phyloP scores from a whole-genome alignment of 1,140 invertebrate species.

The Bombus superbus region DNA sequence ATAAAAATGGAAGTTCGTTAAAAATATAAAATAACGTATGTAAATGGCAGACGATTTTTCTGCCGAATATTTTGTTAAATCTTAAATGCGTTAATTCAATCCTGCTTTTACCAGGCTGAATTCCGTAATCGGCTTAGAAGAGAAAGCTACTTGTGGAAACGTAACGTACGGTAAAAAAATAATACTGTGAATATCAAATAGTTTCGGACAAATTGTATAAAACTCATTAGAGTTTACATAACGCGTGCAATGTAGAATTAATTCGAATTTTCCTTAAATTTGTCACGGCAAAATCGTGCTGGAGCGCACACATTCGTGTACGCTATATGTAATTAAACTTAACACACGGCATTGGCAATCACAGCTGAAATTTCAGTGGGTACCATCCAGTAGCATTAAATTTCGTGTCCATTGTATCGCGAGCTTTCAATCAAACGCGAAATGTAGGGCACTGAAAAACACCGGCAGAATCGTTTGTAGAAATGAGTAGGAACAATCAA shows the following conservation, averaged over 20 bases:
- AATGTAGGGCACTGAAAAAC: conserved; percentile 2
- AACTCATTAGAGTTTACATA: background rate
- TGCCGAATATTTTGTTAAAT: background rate
- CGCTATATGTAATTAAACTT: background rate
- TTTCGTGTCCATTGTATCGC: conserved; percentile 11
- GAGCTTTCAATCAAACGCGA: background rate
- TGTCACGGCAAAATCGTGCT: background rate
- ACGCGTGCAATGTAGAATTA: background rate
- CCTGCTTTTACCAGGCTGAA: background rate
- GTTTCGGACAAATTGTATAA: background rate
- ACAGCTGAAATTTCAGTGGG: background rate
- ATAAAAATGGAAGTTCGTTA: background rate
- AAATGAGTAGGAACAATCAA: background rate
- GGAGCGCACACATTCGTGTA: background rate
- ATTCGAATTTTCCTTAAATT: background rate
- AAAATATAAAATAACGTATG: background rate
- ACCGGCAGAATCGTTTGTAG: background rate
- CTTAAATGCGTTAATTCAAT: background rate
- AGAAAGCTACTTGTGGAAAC: background rate
- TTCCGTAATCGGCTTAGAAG: background rate
- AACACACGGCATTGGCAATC: background rate
- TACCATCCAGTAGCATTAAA: background rate
- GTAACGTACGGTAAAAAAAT: background rate
- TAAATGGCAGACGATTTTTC: background rate
- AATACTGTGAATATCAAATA: background rate